Base-by-base conservation (phyloP, 2,797 vertebrate genomes). In the Parambassis ranga region DNA sequence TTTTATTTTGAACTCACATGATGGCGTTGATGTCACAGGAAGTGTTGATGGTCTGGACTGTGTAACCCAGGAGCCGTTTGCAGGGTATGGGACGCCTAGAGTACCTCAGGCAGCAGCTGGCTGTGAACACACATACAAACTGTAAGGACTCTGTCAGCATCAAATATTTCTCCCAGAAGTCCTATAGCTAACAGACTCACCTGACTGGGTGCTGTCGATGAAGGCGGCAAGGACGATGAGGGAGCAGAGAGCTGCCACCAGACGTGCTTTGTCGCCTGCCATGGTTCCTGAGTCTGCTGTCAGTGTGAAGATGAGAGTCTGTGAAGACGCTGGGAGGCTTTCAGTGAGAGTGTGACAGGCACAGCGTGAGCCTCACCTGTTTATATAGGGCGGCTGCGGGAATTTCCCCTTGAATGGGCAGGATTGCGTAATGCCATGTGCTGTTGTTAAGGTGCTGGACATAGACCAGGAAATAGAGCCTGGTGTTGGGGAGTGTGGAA, bases 1-100 rank as follows among this genome's bases (percentile, higher is more conserved):
- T 33, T 56, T 22, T 13, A 6, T 8, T 22, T 3, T 13, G 10
- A 8, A 87, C 91, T 92, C 56, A 93, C 92, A 93, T 77, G 1
- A 93, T 26, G 3, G 91, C 90, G 0, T 8, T 7, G 33, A 93
- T 79, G 77, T 93, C 90, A 13, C 92, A 93, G 71, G 68, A 59
- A 0, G n/a, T 23, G 8, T 50, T 72, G 7, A 82, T 83, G 55
- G 5, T 68, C 73, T 92, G 92, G 14, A 83, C 7, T 36, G 13
- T 69, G 76, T 89, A 92, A 26, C 35, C 75, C 13, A 53, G 37
- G n/a, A 92, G 8, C 1, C 0, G 13, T 4, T 4, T 16, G 56
- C 85, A 91, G 11, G 7, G 3, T 0, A 71, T 0, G 0, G 0
- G 59, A 0, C 6, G 58, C 2, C 0, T 66, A 1, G 10, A 7